Percentiles rank a stretch among this genome's conserved stretches.
These are phyloP conservation scores for Andrena bicolor DNA, from an alignment of 2,888 invertebrate genomes.

Conservation along the genomic window DNA sequence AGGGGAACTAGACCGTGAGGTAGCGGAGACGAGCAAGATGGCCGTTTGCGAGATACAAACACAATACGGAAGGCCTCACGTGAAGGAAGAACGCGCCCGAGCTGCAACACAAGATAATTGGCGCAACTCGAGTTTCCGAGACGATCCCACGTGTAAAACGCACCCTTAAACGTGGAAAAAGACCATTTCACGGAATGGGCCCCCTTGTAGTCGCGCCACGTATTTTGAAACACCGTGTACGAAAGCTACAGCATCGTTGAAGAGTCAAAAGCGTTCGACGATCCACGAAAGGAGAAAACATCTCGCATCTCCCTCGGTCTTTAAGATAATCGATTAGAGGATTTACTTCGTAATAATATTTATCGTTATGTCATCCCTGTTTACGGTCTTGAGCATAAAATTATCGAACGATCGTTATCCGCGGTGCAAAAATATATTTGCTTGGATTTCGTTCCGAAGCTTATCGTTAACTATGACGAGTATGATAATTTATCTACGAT, in stretches of 20 bases:
- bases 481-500: slow-evolving; percentile 40
- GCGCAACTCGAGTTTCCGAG: neutral
- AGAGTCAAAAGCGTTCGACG: neutral
- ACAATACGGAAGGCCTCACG: slow-evolving; percentile 33
- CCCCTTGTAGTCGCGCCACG: neutral
- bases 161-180: neutral
- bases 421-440: slow-evolving; percentile 26
- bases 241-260: neutral
- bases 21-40: slow-evolving; percentile 54
- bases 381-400: slow-evolving; percentile 27
- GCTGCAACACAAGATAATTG: neutral
- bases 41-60: slow-evolving; percentile 33
- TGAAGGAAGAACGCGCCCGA: neutral
- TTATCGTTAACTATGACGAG: slow-evolving; percentile 47
- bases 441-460: slow-evolving; percentile 18
- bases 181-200: neutral
- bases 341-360: slow-evolving; percentile 44
- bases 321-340: neutral
- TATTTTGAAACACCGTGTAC: neutral
- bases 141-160: neutral
- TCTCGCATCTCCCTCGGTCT: neutral
- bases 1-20: slow-evolving; percentile 63
- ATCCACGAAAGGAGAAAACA: neutral
- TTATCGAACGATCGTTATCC: slow-evolving; percentile 51
- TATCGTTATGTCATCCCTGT: slow-evolving; percentile 56